phyloP scores from a whole-genome alignment of 2,113 vertebrate species.

The Elaphurus davidianus region DNA sequence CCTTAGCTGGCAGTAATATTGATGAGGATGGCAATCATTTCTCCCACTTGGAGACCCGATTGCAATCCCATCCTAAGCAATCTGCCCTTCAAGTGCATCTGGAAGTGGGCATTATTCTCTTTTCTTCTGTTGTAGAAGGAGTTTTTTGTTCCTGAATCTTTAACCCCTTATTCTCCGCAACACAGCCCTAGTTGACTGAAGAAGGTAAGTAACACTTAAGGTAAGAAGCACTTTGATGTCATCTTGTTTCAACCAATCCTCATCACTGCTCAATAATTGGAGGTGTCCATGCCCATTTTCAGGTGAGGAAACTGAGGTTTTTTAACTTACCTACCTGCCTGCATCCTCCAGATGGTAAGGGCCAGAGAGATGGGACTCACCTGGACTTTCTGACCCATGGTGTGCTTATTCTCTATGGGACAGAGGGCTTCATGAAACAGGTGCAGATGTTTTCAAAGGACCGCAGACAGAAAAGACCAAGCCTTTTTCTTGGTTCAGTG shows the following conservation, averaged over 20 bases:
- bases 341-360: background rate
- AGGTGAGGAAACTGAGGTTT: background rate
- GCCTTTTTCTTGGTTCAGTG: background rate
- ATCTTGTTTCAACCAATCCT: background rate
- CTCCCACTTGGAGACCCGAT: constrained; percentile 61
- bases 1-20: constrained; percentile 60
- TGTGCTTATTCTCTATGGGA: background rate
- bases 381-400: background rate
- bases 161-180: constrained; percentile 42
- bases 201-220: background rate
- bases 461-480: background rate
- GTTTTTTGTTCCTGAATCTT: constrained; percentile 35
- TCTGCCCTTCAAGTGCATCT: constrained; percentile 69
- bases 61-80: constrained; percentile 64
- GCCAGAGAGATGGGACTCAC: background rate
- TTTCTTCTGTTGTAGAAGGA: constrained; percentile 38
- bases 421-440: background rate
- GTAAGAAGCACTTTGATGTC: background rate
- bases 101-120: constrained; percentile 62
- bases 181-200: background rate
- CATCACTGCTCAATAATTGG: background rate
- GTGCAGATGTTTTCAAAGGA: background rate
- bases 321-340: background rate
- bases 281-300: background rate
- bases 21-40: constrained; percentile 70